Evolutionary conservation across 1,140 invertebrate species (phyloP), one percentile per base, ranked within the genome.

Genomic region (Xylocopa sonorina): DNA sequence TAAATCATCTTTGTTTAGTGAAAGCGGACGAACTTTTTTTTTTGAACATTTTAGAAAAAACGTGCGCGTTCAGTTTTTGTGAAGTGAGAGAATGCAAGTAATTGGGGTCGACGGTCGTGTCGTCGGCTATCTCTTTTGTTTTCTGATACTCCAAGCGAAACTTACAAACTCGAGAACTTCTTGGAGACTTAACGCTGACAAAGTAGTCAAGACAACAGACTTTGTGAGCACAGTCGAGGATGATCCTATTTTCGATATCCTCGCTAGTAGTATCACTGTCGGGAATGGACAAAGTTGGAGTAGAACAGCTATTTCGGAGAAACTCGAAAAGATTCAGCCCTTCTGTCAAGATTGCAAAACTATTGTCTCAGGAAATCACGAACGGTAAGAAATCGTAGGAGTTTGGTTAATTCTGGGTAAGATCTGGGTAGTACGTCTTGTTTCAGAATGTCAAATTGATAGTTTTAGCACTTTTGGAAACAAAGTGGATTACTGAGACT

Each of bases 81-180:
- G 43, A 60, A 73, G 53, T 55, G 63, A 64, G 51, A 81, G 73
- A 57, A 81, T 81, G 79, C 74, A 81, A 68, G 79, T 77, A 69
- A 24, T 78, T 38, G 74, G 74, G 32, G 14, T 81, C 29, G 76
- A 82, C 27, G 82, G 86, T 68, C 87, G 89, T 67, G 79, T 90
- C 18, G 81, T 88, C 29, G 88, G 86, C 63, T 91, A 88, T 69
- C 86, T 90, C 48, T 83, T 92, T 64, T 93, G 90, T 66, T 88
- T 93, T 41, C 73, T 93, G 16, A 85, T 92, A 12, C 82, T 93
- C 16, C 92, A 92, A 67, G 87, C 92, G 27, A 88, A 89, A 57
- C 58, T 92, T 21, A 91, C 91, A 0, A 92, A 92, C 58, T 92
- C 91, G 10, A 86, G 92, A 10, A 92, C 91, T 1, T 93, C 92